Conservation (phyloP, 1,140 invertebrate species). For the Diuraphis noxia region DNA sequence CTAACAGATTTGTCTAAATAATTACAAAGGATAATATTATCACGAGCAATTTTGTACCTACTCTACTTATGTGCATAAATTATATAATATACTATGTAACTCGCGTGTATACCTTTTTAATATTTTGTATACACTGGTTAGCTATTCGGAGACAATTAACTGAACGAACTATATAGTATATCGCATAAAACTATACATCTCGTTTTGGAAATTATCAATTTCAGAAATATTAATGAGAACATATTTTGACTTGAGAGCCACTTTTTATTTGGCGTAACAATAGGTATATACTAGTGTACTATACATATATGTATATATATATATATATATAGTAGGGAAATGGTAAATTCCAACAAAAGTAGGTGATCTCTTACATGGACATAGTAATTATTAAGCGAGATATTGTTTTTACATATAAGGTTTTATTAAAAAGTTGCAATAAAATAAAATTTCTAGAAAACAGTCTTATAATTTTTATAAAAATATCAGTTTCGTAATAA, state of each 20-base stretch:
- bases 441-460: no score
- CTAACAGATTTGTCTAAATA: neutral
- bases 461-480: no score
- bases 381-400: no score
- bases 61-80: neutral
- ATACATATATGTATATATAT: no score
- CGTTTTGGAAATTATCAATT: neutral
- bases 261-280: no score
- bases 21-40: conserved; percentile 4
- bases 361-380: no score
- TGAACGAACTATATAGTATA: neutral
- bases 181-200: neutral
- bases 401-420: no score
- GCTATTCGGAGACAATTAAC: neutral
- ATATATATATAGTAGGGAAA: neutral
- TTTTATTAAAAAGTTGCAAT: no score
- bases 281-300: no score
- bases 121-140: neutral
- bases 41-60: neutral
- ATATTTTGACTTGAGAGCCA: no score
- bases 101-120: neutral
- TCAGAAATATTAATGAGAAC: neutral
- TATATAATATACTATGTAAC: neutral
- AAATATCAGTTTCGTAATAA: no score
- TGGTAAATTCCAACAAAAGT: no score